A percentile compares a stretch with the other conserved stretches of the same genome.
These are phyloP conservation scores for Eriosoma lanigerum DNA, from an alignment of 1,140 invertebrate species.

Conservation along the genomic window DNA sequence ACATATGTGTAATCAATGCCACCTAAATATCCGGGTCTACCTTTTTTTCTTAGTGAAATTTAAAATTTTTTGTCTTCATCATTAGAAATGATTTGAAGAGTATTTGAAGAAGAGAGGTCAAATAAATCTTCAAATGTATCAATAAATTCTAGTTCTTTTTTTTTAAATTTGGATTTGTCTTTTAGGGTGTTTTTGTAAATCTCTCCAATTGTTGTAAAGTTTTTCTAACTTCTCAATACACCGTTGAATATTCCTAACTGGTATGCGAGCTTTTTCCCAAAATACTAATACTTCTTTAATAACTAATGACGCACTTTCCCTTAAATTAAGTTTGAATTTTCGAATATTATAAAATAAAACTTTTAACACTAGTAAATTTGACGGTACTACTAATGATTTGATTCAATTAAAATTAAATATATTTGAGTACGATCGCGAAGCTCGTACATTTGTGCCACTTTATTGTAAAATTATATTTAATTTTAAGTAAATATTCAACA, in stretches of 20 bases:
- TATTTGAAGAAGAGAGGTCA: conserved; percentile 55
- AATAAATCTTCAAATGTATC: conserved; percentile 54
- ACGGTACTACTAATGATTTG: background rate
- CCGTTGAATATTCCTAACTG: conserved; percentile 22
- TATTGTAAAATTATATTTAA: too few relatives aligned
- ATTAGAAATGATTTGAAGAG: conserved; percentile 52
- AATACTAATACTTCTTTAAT: conserved; percentile 20
- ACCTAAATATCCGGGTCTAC: too few relatives aligned
- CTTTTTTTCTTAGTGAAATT: too few relatives aligned
- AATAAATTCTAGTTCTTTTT: conserved; percentile 52
- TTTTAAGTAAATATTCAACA: too few relatives aligned
- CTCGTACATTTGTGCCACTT: too few relatives aligned
- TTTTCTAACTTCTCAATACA: conserved; percentile 51
- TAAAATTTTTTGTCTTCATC: conserved; percentile 4
- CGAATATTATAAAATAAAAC: conserved; percentile 53
- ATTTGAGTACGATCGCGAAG: background rate
- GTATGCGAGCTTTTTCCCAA: conserved; percentile 40
- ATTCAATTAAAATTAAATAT: background rate
- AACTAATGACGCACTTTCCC: background rate
- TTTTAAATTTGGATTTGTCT: conserved; percentile 20
- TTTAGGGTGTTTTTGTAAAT: conserved; percentile 47
- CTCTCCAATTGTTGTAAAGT: conserved; percentile 52
- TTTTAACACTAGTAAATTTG: conserved; percentile 39
- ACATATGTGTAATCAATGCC: too few relatives aligned
- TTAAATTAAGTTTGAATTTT: conserved; percentile 27